Base-by-base conservation (phyloP, 2,888 invertebrate species). In the Idaea biselata region DNA sequence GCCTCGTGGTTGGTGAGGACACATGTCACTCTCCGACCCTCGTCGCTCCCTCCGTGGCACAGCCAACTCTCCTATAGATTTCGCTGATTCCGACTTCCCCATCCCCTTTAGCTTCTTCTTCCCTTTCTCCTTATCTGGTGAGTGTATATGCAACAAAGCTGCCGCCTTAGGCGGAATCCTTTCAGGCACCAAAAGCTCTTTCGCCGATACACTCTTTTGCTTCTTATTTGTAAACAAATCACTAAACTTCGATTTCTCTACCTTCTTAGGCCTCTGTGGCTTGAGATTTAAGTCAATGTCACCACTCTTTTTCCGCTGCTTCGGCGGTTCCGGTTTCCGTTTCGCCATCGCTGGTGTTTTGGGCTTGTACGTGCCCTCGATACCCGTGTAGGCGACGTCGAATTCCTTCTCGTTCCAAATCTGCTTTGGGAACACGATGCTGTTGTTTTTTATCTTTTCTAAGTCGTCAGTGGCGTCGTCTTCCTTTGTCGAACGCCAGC, bases 101-200 rank as follows among this genome's bases (percentile, higher is more conserved):
- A 89, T 82, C 25, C 77, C 83, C 67, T 87, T 91, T 66, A 88
- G 77, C 64, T 86, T 89, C 70, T 86, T 90, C 79, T 87, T 89
- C 64, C 76, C 78, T 65, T 86, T 89, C 11, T 82, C 83, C 62
- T 71, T 83, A 59, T 82, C 84, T 18, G 91, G 89, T 18, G 91
- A 88, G 65, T 94, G 93, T 66, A 95, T 94, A 67, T 94, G 94
- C 58, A 94, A 76, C 33, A 94, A 77, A 3, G 94, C 94, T 0
- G 94, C 94, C 0, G 94, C 94, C 81, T 95, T 94, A 0, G 94
- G 94, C 7, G 94, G 94, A 66, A 94, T 93, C 67, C 87, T 87
- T 53, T 92, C 87, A 0, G 94, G 94, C 58, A 90, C 79, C 55
- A 88, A 65, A 18, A 92, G 68, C 66, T 90, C 89, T 63, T 91